phyloP scores from a whole-genome alignment of 2,888 invertebrate genomes.

The Hedya salicella region DNA sequence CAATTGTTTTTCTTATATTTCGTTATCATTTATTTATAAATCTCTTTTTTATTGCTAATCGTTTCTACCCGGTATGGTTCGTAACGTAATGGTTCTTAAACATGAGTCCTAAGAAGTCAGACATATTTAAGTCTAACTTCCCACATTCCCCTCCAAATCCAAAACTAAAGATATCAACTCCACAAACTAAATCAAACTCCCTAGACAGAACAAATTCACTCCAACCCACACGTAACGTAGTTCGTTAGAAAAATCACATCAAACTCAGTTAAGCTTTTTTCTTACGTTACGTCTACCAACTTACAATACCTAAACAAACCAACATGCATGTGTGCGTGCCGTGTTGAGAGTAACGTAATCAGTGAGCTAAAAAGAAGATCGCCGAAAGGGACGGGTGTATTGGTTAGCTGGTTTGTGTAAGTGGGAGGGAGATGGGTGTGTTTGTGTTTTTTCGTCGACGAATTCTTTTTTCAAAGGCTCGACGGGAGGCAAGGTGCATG shows the following conservation, averaged over 20 bases:
- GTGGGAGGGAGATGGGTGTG: slow-evolving; percentile 55
- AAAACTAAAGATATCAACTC: not conserved
- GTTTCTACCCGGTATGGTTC: too few relatives aligned
- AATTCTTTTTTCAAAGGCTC: slow-evolving; percentile 77
- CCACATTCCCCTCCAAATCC: not conserved
- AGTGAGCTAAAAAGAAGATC: slow-evolving; percentile 79
- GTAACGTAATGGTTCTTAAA: too few relatives aligned
- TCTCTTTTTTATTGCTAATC: too few relatives aligned
- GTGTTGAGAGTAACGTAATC: slow-evolving; percentile 74
- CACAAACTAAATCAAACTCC: slow-evolving; percentile 28
- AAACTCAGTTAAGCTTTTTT: slow-evolving; percentile 33
- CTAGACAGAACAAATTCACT: slow-evolving; percentile 32
- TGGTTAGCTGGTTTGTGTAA: slow-evolving; percentile 47
- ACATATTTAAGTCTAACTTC: too few relatives aligned
- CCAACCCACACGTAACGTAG: slow-evolving; percentile 24
- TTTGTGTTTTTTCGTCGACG: slow-evolving; percentile 64
- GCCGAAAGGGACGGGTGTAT: slow-evolving; percentile 55
- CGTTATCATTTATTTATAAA: too few relatives aligned
- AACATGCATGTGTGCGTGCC: slow-evolving; percentile 61
- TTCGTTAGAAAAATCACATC: slow-evolving; percentile 42
- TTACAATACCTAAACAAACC: slow-evolving; percentile 58
- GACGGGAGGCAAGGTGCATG: slow-evolving; percentile 81
- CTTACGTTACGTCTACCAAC: slow-evolving; percentile 53
- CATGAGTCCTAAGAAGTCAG: too few relatives aligned
- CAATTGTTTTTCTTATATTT: too few relatives aligned